Conservation (phyloP, 2,888 invertebrate genomes). For the Lepidochrysops patricia region DNA sequence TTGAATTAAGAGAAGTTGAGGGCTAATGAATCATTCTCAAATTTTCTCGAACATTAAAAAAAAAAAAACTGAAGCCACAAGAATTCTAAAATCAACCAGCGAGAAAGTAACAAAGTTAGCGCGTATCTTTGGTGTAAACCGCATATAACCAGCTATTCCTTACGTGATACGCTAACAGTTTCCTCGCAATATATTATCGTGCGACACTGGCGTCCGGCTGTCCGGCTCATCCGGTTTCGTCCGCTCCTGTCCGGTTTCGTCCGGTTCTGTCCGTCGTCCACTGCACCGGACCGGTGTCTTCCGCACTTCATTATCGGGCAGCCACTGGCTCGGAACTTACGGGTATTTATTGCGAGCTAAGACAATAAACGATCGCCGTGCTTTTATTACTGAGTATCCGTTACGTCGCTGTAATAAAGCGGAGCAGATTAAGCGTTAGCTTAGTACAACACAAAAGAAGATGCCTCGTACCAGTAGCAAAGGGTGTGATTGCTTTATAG, state of each 20-base stretch:
- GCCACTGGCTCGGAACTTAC: conserved; percentile 16
- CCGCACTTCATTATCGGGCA: conserved; percentile 17
- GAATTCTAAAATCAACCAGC: not conserved
- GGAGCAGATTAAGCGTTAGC: not conserved
- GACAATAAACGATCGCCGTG: conserved; percentile 3
- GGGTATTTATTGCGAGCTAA: conserved; percentile 6
- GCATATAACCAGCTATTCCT: conserved; percentile 7
- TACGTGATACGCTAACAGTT: conserved; percentile 11
- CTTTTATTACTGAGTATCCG: not conserved
- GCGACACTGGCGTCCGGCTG: conserved; percentile 7
- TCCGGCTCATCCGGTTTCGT: conserved; percentile 17
- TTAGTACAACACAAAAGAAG: too few relatives aligned
- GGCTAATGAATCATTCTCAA: too few relatives aligned
- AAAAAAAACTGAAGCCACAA: too few relatives aligned
- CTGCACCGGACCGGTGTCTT: conserved; percentile 19
- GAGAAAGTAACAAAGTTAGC: not conserved
- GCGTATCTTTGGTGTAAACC: not conserved
- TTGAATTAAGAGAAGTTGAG: too few relatives aligned
- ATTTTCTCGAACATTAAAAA: too few relatives aligned
- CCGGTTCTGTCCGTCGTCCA: conserved; percentile 18
- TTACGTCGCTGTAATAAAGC: not conserved
- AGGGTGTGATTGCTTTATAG: too few relatives aligned
- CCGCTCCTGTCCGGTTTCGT: conserved; percentile 10
- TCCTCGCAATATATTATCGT: conserved; percentile 14
- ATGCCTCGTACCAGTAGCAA: too few relatives aligned